Evolutionary conservation across 2,797 vertebrate genomes (phyloP), one percentile per base, ranked within the genome.

Genomic region (Periophthalmus magnuspinnatus): DNA sequence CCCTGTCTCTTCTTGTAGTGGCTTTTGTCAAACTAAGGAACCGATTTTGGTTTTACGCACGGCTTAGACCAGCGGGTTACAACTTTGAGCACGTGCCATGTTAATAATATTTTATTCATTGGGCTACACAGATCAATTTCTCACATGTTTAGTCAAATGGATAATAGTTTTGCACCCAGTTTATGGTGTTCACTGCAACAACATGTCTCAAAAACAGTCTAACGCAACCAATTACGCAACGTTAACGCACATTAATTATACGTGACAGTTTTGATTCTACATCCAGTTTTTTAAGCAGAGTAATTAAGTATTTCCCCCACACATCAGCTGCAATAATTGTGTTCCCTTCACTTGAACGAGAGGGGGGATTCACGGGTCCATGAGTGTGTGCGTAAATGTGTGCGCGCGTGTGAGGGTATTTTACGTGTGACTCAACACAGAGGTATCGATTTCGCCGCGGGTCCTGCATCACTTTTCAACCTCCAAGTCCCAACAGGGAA

Each of bases 381-480:
- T 58, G 65, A 22, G 69, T 24, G 70, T 2, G 45, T 5, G 63
- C 21, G 33, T 45, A 11, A 13, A 11, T 45, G 41, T 45, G 41
- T 45, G 41, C 41, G 41, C 58, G 68, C 28, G 69, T 14, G 68
- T 54, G 73, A 50, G 60, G 7, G 48, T 11, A 47, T 9, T 56
- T 60, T 69, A 52, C 50, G 71, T 67, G 79, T 73, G 81, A 74
- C 75, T 85, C 78, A 80, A 84, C 80, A 82, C 78, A 61, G 16
- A 48, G 2, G 28, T 80, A 88, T 90, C 66, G 83, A 90, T 91
- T 86, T 69, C 76, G 72, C 85, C 76, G 63, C 80, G 58, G 83
- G 82, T 81, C 78, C 79, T 81, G 75, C 82, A 84, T 88, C 86
- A 84, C 84, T 89, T 86, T 81, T 84, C 80, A 79, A 71, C 80